Conservation (phyloP, 2,888 invertebrate genomes). For the Limnephilus lunatus region DNA sequence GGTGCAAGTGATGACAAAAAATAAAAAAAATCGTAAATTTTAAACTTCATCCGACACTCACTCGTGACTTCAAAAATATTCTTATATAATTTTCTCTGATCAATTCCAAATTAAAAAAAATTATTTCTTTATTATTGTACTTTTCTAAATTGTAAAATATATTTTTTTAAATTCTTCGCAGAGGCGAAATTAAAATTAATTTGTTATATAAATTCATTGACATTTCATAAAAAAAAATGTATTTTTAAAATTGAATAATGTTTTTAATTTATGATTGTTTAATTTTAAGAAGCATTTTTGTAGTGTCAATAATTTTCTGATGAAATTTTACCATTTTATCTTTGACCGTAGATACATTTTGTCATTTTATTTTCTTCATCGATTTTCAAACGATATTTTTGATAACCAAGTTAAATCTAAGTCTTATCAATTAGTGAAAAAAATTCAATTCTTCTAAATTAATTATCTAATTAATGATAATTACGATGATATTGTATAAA, state of each 20-base stretch:
- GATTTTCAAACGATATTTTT: constrained; percentile 3
- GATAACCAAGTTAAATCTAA: background rate
- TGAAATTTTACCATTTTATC: constrained; percentile 13
- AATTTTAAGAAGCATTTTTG: background rate
- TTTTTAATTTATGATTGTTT: constrained; percentile 20
- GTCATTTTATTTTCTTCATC: constrained; percentile 4
- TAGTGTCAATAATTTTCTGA: background rate
- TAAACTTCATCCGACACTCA: constrained; percentile 8
- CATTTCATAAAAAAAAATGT: background rate
- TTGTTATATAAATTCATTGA: background rate
- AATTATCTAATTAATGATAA: background rate
- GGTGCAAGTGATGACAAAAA: constrained; percentile 48
- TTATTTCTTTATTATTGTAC: background rate
- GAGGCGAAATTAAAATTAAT: background rate
- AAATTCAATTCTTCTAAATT: background rate
- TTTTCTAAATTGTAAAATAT: background rate
- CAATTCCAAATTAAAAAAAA: background rate
- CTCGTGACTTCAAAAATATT: constrained; percentile 20
- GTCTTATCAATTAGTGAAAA: background rate
- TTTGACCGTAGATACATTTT: constrained; percentile 8
- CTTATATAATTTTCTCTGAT: background rate
- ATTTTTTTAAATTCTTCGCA: constrained; percentile 4
- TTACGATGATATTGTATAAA: background rate
- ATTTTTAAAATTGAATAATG: background rate
- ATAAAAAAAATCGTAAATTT: constrained; percentile 3